A percentile compares a stretch with the other conserved stretches of the same genome.
Conservation (phyloP, 1,140 invertebrate species). For the Drosophila paulistorum region DNA sequence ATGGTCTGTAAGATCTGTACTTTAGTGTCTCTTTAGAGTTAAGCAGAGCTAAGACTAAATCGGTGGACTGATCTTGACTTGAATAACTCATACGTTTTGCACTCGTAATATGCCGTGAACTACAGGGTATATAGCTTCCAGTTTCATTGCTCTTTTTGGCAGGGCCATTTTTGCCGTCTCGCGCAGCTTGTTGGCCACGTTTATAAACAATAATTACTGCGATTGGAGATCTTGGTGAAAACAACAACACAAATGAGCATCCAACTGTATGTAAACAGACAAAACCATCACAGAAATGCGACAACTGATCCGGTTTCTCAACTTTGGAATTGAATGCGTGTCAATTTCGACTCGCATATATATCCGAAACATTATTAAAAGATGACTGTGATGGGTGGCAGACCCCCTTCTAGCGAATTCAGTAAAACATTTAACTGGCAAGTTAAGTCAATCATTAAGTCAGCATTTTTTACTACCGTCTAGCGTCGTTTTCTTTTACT, state of each 20-base stretch:
- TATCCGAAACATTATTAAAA: conserved; percentile 11
- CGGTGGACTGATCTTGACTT: too few species aligned
- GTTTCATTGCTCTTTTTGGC: conserved; percentile 33
- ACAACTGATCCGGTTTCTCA: conserved; percentile 51
- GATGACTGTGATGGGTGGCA: background rate
- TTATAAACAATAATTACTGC: conserved; percentile 52
- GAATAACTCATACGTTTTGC: too few species aligned
- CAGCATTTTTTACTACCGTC: conserved; percentile 2
- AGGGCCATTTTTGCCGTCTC: conserved; percentile 23
- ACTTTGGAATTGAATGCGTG: conserved; percentile 29
- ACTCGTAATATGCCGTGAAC: too few species aligned
- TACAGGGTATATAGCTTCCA: conserved; percentile 8
- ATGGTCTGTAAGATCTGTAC: too few species aligned
- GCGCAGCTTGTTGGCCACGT: conserved; percentile 39
- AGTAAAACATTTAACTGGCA: background rate
- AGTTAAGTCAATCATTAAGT: conserved; percentile 17
- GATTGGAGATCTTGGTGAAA: conserved; percentile 29
- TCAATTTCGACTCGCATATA: conserved; percentile 16
- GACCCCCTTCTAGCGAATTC: conserved; percentile 3
- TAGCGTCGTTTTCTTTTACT: conserved; percentile 7
- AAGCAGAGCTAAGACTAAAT: too few species aligned
- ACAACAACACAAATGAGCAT: conserved; percentile 34
- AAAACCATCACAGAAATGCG: conserved; percentile 22
- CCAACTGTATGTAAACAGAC: conserved; percentile 16
- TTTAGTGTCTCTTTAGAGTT: too few species aligned